Percentiles rank a stretch among this genome's conserved stretches.
Evolutionary conservation across 2,113 vertebrate genomes (phyloP).

Genomic region (Motacilla tschutschensis): DNA sequence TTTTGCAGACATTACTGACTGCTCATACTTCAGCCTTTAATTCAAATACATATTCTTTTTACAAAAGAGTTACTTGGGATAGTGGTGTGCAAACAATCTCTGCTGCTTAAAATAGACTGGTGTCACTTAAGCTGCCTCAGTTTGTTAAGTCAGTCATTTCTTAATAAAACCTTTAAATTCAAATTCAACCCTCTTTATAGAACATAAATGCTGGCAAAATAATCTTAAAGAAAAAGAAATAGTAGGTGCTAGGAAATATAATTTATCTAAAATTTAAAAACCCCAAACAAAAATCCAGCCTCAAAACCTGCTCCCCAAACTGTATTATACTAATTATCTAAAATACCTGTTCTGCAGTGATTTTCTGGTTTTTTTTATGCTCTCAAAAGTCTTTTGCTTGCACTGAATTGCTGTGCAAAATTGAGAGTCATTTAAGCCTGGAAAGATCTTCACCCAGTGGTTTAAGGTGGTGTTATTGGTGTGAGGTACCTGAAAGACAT

Average conservation of each 20-base stretch:
- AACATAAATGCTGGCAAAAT: constrained; percentile 1
- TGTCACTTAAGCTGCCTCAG: neutral
- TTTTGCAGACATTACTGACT: constrained; percentile 11
- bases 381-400: constrained; percentile 26
- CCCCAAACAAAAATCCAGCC: neutral
- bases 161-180: constrained; percentile 7
- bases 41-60: neutral
- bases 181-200: neutral
- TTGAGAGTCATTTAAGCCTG: constrained; percentile 13
- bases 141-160: neutral
- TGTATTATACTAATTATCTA: constrained; percentile 2
- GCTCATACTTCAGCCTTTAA: constrained; percentile 9
- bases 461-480: neutral
- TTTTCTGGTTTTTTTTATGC: neutral
- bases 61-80: neutral
- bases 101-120: constrained; percentile 3
- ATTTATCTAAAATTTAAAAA: neutral
- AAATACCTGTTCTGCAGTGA: neutral
- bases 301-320: neutral
- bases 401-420: constrained; percentile 26
- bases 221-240: neutral
- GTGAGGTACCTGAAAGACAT: neutral
- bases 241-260: neutral
- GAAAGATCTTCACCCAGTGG: neutral
- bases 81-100: neutral